These are phyloP conservation scores for Coregonus sp. DNA, from an alignment of 2,797 vertebrate genomes.

Conservation along the genomic window DNA sequence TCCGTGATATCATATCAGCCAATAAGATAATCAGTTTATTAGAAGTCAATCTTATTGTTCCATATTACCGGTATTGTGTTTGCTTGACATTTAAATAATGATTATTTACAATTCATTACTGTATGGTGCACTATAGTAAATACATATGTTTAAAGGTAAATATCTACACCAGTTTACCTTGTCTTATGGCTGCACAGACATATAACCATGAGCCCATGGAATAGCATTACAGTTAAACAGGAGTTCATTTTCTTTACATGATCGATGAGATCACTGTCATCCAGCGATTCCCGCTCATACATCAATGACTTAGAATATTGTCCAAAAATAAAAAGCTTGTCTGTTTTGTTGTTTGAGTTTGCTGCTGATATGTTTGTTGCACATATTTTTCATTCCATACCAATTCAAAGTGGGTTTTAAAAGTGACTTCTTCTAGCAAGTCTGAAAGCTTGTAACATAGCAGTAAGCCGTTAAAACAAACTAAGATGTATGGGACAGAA, in stretches of 20 bases:
- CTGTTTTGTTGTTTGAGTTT: conserved; percentile 16
- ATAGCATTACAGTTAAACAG: conserved; percentile 28
- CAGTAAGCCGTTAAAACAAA: conserved; percentile 21
- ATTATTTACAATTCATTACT: conserved; percentile 15
- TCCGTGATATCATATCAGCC: background rate
- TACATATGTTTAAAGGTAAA: background rate
- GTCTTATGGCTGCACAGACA: conserved; percentile 11
- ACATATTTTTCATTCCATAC: conserved; percentile 41
- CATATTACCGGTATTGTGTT: background rate
- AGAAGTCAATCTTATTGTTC: background rate
- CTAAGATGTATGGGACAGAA: conserved; percentile 29
- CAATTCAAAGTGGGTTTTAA: conserved; percentile 26
- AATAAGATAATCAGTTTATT: conserved; percentile 11
- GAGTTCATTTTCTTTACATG: conserved; percentile 34
- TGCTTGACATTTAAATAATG: background rate
- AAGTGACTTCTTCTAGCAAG: background rate
- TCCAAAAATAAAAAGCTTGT: background rate
- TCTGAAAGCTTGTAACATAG: conserved; percentile 20
- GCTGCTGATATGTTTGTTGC: conserved; percentile 26
- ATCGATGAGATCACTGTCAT: conserved; percentile 44
- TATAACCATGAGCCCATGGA: conserved; percentile 20
- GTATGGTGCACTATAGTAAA: conserved; percentile 7
- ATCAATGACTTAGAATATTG: conserved; percentile 19
- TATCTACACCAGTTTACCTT: background rate
- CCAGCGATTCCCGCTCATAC: conserved; percentile 34